phyloP scores from a whole-genome alignment of 2,113 vertebrate genomes.

The Trichechus manatus region DNA sequence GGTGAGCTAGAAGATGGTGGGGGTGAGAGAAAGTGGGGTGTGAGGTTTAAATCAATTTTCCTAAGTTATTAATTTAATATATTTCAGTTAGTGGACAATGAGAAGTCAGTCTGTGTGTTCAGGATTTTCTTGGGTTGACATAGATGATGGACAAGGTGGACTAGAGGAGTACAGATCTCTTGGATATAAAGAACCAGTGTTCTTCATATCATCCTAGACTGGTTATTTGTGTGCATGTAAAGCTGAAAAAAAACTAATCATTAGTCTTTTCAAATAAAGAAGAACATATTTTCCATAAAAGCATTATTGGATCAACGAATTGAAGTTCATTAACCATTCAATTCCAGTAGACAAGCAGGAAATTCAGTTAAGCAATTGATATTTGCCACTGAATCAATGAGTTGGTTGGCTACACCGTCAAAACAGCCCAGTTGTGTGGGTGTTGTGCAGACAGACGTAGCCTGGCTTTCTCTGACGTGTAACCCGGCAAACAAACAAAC shows the following conservation, averaged over 20 bases:
- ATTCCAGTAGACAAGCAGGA: slow-evolving; percentile 40
- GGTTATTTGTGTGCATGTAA: slow-evolving; percentile 5
- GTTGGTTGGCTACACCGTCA: neutral
- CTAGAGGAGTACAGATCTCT: neutral
- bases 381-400: slow-evolving; percentile 29
- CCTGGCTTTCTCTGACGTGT: slow-evolving; percentile 9
- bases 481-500: slow-evolving; percentile 18
- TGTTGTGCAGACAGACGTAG: neutral
- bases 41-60: neutral
- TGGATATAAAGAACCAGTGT: neutral
- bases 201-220: neutral
- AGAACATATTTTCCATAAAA: slow-evolving; percentile 32
- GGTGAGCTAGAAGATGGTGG: neutral
- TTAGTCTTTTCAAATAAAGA: slow-evolving; percentile 49
- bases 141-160: neutral
- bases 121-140: neutral
- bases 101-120: neutral
- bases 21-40: neutral
- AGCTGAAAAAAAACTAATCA: slow-evolving; percentile 40
- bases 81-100: neutral
- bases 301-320: slow-evolving; percentile 8
- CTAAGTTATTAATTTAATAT: neutral
- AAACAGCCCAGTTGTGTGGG: neutral
- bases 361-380: slow-evolving; percentile 49
- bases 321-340: slow-evolving; percentile 34